Evolutionary conservation across 2,113 vertebrate genomes (phyloP).

Genomic region (human (Homo sapiens)): DNA sequence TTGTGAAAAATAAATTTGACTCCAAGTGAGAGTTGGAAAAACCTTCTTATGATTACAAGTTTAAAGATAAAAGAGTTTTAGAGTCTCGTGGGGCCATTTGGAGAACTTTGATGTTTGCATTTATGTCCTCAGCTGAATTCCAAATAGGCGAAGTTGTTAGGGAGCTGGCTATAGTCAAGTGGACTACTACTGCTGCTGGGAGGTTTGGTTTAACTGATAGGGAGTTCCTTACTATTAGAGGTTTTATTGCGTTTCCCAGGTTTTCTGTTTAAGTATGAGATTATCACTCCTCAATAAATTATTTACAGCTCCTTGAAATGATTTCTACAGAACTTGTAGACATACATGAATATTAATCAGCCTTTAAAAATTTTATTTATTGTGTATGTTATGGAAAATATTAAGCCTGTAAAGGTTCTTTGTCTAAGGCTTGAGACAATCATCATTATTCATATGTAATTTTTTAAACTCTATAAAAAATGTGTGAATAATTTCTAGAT

Average conservation of each 20-base stretch:
- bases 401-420: neutral
- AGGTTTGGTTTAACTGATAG: neutral
- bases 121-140: neutral
- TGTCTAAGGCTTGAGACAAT: neutral
- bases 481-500: neutral
- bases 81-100: neutral
- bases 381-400: neutral
- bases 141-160: neutral
- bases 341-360: neutral
- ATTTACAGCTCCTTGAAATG: neutral
- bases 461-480: neutral
- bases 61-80: neutral
- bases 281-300: neutral
- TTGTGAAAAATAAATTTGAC: neutral
- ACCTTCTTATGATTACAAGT: neutral
- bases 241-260: neutral
- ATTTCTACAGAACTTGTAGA: neutral
- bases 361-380: neutral
- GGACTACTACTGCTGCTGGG: rapidly evolving
- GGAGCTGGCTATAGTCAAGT: rapidly evolving
- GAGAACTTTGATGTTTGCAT: neutral
- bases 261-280: neutral
- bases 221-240: neutral
- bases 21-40: neutral
- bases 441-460: neutral